Percentiles rank a stretch among this genome's conserved stretches.
Conservation (phyloP, 2,797 vertebrate species). For the Peromyscus attwateri region DNA sequence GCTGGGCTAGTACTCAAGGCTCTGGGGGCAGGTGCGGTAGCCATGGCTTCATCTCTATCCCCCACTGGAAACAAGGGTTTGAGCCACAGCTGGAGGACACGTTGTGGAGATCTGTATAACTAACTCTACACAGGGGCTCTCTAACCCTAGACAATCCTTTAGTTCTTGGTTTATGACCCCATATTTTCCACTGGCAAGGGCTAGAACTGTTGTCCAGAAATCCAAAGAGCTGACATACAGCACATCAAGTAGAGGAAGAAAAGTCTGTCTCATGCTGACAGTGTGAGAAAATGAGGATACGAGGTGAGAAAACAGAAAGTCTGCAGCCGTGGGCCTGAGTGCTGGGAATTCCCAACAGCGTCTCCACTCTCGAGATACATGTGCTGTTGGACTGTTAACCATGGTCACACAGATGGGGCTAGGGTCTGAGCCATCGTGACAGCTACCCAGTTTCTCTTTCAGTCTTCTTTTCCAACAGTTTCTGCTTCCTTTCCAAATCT, state of each 20-base stretch:
- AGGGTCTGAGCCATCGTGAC: neutral
- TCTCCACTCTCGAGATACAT: neutral
- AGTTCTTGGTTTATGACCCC: neutral
- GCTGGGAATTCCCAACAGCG: neutral
- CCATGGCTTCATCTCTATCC: accelerated
- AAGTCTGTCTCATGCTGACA: neutral
- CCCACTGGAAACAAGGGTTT: neutral
- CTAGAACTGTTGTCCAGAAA: neutral
- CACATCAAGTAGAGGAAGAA: neutral
- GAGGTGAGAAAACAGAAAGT: neutral
- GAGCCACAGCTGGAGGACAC: neutral
- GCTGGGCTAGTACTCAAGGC: neutral
- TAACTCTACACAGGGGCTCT: neutral
- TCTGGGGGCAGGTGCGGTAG: accelerated
- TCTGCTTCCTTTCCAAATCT: neutral
- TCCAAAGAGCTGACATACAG: neutral
- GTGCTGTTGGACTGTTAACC: neutral
- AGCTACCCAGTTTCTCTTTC: neutral
- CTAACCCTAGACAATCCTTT: neutral
- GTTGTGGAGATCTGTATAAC: neutral
- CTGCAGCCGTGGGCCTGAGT: neutral
- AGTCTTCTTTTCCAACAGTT: neutral
- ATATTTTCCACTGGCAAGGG: neutral
- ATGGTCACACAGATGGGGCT: accelerated
- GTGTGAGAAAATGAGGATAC: neutral